Evolutionary conservation across 2,888 invertebrate species (phyloP), one percentile per base, ranked within the genome.

Genomic region (Rhingia rostrata): DNA sequence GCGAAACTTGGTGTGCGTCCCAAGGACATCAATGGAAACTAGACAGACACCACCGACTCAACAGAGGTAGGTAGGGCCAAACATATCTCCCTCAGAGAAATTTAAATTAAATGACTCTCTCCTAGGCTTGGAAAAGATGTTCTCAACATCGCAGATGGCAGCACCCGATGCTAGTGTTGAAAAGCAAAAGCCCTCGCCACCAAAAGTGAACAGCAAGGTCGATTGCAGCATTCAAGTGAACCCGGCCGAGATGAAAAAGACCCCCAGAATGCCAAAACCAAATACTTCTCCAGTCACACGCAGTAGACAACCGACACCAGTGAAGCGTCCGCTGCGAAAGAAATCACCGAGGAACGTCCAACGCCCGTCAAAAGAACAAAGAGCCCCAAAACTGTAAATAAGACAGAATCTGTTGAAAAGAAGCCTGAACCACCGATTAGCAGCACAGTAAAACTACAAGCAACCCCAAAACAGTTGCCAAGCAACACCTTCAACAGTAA

Each of bases 361-460:
- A 67, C 75, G 6, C 53, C 39, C 14, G 39, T 54, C 22, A 66
- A 58, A 37, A 78, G 78, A 60, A 66, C 78, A 47, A 74, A 80
- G 78, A 77, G 73, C 30, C 67, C 73, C 12, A 73, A 72, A 47
- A 74, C 56, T 53, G 69, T 70, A 61, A 85, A 4, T 88, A 89
- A 89, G 87, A 87, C 85, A 88, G 88, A 87, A 86, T 37, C 77
- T 61, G 49, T 37, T 84, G 51, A 72, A 22, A 69, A 54, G 30
- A 66, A 72, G 12, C 84, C 84, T 83, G 70, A 78, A 79, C 14
- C 78, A 82, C 6, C 67, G 47, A 41, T 64, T 45, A 41, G 7
- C 53, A 4, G 60, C 49, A 53, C 22, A 51, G 41, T 53, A 0
- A 73, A 77, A 51, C 67, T 73, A 43, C 78, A 72, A 6, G 66